Evolutionary conservation across 2,888 invertebrate genomes (phyloP), one percentile per base, ranked within the genome.

Genomic region (Amphipyra tragopoginis): DNA sequence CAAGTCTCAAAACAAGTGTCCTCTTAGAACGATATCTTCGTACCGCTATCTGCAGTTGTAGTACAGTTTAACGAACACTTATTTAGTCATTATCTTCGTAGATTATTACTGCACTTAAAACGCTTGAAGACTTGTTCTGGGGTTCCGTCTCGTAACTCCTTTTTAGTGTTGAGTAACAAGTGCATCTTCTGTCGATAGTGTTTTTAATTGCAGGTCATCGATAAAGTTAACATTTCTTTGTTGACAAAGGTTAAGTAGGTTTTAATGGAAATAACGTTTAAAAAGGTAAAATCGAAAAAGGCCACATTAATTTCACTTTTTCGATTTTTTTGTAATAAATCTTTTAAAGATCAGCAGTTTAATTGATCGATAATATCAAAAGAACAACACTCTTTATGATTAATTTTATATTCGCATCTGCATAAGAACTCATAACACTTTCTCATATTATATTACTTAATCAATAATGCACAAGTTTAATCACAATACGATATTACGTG

Each of bases 91-190:
- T 74, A 79, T 79, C 83, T 74, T 10, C 40, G 52, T 33, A 78
- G 78, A 83, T 85, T 82, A 84, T 82, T 79, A 75, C 74, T 63
- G 69, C 80, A 81, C 85, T 86, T 77, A 60, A 82, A 77, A 76
- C 64, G 15, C 54, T 70, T 63, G 39, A 53, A 58, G 51, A 63
- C 55, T 49, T 33, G 52, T 47, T 42, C 10, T 49, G 11, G 7
- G 13, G 45, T 26, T 56, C n/a, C 34, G 9, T 47, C 10, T 42
- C 54, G 49, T 53, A 36, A 59, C 55, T 73, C 45, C 39, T 58
- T 72, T 64, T 51, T 34, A 48, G 48, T 48, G 36, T 26, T 34
- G 13, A 26, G 21, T 36, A 40, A 51, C 45, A 66, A 65, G 61
- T 66, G 50, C 36, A 15, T 50, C 38, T 53, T 58, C 14, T 45